Evolutionary conservation across 2,888 invertebrate genomes (phyloP).

Genomic region (Oegoconia quadripuncta): DNA sequence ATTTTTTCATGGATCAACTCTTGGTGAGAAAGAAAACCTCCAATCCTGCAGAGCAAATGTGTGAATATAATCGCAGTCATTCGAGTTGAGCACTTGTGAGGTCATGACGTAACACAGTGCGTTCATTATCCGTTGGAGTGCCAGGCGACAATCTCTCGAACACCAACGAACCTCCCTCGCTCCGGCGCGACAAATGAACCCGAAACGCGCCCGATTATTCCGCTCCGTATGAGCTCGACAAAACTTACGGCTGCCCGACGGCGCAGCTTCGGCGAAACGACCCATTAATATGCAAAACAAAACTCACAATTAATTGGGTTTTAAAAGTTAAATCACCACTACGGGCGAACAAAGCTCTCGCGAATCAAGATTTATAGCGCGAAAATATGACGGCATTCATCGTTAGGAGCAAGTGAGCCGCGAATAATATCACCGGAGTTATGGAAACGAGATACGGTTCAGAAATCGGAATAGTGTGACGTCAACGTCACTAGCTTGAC

Average conservation of each 20-base stretch:
- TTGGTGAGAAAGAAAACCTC: neutral
- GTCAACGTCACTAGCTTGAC: constrained; percentile 33
- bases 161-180: constrained; percentile 21
- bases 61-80: constrained; percentile 12
- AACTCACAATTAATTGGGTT: constrained; percentile 55
- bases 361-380: constrained; percentile 41
- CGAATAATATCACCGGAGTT: constrained; percentile 23
- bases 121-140: constrained; percentile 34
- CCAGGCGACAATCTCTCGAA: constrained; percentile 31
- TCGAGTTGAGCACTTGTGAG: constrained; percentile 24
- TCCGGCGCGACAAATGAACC: constrained; percentile 41
- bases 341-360: constrained; percentile 36
- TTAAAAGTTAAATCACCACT: constrained; percentile 49
- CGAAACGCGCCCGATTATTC: constrained; percentile 46
- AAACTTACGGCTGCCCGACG: constrained; percentile 39
- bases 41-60: constrained; percentile 8
- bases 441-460: constrained; percentile 21
- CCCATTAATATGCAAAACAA: constrained; percentile 61
- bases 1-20: no score
- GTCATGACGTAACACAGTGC: constrained; percentile 28
- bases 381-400: constrained; percentile 34
- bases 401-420: constrained; percentile 23
- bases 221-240: constrained; percentile 41
- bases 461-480: constrained; percentile 24
- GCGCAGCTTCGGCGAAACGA: constrained; percentile 35